These are phyloP conservation scores for Dipodomys spectabilis DNA, from an alignment of 2,113 vertebrate genomes.

Conservation along the genomic window DNA sequence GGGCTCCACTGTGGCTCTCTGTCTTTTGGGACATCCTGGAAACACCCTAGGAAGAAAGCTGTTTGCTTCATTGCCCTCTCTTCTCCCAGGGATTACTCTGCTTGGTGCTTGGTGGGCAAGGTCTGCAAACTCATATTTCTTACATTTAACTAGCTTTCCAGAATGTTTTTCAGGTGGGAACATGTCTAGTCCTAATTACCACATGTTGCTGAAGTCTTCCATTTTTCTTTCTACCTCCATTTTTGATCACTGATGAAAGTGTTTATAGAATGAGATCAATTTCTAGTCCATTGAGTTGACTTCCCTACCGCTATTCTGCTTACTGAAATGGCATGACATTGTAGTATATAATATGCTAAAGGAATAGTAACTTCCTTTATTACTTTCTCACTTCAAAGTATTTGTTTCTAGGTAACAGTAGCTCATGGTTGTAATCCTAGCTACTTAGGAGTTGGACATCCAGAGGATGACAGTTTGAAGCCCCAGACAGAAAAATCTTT, in stretches of 20 bases:
- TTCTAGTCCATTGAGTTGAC: neutral
- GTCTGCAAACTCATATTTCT: neutral
- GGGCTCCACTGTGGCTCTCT: neutral
- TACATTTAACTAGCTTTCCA: neutral
- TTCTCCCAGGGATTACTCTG: neutral
- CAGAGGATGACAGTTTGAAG: no score
- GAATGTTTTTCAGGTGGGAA: neutral
- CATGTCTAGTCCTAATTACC: neutral
- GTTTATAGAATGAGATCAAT: neutral
- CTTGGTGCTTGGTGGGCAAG: neutral
- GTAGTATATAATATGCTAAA: neutral
- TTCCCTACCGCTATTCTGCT: neutral
- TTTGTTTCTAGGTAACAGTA: neutral
- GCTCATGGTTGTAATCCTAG: neutral
- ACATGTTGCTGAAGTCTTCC: neutral
- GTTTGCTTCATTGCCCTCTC: neutral
- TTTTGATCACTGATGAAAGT: neutral
- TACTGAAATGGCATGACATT: neutral
- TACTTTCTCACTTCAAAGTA: neutral
- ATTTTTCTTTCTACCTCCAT: neutral
- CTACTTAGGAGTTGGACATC: no score
- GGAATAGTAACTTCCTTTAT: neutral
- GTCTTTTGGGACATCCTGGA: neutral
- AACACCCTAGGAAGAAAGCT: neutral
- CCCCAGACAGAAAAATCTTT: no score